Base-by-base conservation (phyloP, 2,113 vertebrate species). In the Dolichotis patagonum region DNA sequence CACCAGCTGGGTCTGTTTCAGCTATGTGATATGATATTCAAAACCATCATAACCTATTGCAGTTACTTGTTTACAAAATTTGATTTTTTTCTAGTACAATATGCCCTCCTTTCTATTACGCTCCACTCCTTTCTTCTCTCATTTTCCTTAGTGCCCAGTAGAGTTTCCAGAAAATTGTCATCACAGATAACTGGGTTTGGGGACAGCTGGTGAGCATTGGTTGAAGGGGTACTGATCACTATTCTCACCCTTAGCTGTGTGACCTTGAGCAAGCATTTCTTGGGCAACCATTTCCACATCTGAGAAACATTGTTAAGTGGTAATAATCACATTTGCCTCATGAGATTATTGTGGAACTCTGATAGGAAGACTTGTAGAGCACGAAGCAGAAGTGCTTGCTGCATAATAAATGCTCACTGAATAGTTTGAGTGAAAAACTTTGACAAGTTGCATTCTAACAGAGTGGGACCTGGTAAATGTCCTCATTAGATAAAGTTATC, bases 1-100 rank as follows among this genome's bases (percentile, higher is more conserved):
- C 12, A 54, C 13, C 12, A 7, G 19, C 30, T 35, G 69, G 84
- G 10, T 16, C 11, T n/a, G 3, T 26, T 43, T 80, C 13, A 56
- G 52, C 24, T 22, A n/a, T 30, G 14, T 30, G 32, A 0, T 22
- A 41, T 2, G 5, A 4, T 19, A 54, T 2, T 9, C 26, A 3
- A 41, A 73, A 54, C 30, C 24, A 28, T 43, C 19, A 38, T 49
- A 62, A 26, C 0, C 0, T 62, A 12, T 12, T 32, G 9, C 4
- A 54, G 5, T 14, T 63, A 19, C 38, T 41, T 43, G 22, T 83
- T 43, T 67, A 41, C 16, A n/a, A 69, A 86, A n/a, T 43, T 43
- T n/a, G 19, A 22, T 43, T 26, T 49, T 24, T 20, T 63, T 14
- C 9, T 28, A 30, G 17, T 60, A 38, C 52, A 63, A 1, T n/a